Conservation (phyloP, 2,797 vertebrate species). For the Enteromius viviparus region DNA sequence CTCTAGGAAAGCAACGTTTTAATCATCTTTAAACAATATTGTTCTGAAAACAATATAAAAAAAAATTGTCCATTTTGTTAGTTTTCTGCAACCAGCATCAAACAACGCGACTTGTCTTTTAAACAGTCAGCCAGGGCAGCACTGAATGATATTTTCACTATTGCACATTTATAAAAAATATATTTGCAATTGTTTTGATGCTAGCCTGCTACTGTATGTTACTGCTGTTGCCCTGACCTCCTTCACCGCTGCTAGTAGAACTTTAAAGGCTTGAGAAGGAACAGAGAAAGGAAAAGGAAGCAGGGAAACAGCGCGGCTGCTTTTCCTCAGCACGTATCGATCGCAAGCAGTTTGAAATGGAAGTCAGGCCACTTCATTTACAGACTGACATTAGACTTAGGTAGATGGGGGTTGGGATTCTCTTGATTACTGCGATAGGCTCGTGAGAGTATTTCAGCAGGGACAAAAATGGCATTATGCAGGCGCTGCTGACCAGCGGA, state of each 20-base stretch:
- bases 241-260: neutral
- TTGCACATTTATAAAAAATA: conserved; percentile 68
- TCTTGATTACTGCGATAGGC: conserved; percentile 47
- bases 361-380: conserved; percentile 77
- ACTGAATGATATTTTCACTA: conserved; percentile 69
- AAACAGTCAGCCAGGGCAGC: conserved; percentile 45
- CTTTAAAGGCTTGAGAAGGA: conserved; percentile 14
- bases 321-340: conserved; percentile 77
- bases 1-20: no score
- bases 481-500: conserved; percentile 70
- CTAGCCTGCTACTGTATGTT: conserved; percentile 19
- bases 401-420: conserved; percentile 32
- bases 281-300: conserved; percentile 5
- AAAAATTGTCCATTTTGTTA: neutral
- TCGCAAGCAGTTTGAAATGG: conserved; percentile 71
- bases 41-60: neutral
- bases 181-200: conserved; percentile 69
- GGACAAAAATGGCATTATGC: conserved; percentile 50
- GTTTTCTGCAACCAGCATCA: no score
- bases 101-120: neutral
- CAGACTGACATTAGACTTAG: conserved; percentile 69
- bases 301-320: conserved; percentile 63
- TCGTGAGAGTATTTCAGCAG: conserved; percentile 36
- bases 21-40: neutral
- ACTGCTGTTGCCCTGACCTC: conserved; percentile 1